Conservation (phyloP, 2,797 vertebrate genomes). For the Fratercula arctica region DNA sequence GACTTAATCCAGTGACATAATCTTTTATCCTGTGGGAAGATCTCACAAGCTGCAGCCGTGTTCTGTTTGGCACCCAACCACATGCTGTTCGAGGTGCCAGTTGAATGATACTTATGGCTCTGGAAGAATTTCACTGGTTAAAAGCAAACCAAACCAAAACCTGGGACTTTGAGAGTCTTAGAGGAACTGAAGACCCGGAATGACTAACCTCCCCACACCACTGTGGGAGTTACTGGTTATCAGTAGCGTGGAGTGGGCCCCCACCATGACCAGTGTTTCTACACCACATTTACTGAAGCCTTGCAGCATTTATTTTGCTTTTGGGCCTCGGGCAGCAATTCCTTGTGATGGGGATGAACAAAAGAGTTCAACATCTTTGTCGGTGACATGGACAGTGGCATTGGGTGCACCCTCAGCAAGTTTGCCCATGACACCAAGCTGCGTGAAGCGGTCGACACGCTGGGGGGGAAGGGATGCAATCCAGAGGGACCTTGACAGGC, state of each 20-base stretch:
- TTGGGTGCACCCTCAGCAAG: not conserved
- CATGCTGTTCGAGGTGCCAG: not conserved
- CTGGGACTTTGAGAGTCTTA: no score
- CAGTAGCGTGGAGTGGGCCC: not conserved
- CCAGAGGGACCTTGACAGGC: not conserved
- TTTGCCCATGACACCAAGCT: not conserved
- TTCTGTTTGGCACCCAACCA: not conserved
- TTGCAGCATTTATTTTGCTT: no score
- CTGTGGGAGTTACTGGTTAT: not conserved
- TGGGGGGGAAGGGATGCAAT: not conserved
- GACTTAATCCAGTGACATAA: not conserved
- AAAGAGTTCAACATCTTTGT: not conserved
- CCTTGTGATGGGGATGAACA: rapidly evolving
- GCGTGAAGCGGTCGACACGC: no score
- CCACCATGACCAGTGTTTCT: not conserved
- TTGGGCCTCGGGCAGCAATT: not conserved
- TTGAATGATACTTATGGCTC: not conserved
- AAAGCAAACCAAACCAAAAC: not conserved
- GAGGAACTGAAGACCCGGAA: not conserved
- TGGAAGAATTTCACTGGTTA: no score
- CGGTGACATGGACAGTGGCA: no score
- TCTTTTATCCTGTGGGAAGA: not conserved
- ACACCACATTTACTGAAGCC: rapidly evolving
- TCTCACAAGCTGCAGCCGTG: not conserved
- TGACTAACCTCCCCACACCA: rapidly evolving